These are phyloP conservation scores for Metellina segmentata DNA, from an alignment of 2,888 invertebrate genomes.

Conservation along the genomic window DNA sequence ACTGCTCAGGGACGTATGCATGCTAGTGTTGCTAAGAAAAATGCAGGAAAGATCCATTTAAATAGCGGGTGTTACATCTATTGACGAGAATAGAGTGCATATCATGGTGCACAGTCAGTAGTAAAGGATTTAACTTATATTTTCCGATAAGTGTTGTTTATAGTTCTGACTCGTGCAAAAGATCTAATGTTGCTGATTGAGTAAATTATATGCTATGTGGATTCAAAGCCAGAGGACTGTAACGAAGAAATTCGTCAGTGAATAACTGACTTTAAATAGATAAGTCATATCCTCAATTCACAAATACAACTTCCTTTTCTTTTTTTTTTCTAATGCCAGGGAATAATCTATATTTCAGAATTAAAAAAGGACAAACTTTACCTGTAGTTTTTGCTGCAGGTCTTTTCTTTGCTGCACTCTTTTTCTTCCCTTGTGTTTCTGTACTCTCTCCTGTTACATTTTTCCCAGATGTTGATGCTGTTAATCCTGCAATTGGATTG, in stretches of 20 bases:
- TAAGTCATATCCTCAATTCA: background rate
- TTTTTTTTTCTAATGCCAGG: background rate
- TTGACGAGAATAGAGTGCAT: too few relatives aligned
- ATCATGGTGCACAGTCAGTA: too few relatives aligned
- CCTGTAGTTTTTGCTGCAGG: slow-evolving; percentile 60
- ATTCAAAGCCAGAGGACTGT: background rate
- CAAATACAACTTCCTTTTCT: background rate
- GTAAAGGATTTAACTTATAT: too few relatives aligned
- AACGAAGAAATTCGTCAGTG: background rate
- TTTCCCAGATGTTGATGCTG: slow-evolving; percentile 25
- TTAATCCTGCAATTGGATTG: slow-evolving; percentile 16
- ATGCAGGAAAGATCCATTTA: too few relatives aligned
- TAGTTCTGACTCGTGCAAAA: background rate
- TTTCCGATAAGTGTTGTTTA: background rate
- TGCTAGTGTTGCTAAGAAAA: too few relatives aligned
- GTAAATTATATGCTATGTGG: background rate
- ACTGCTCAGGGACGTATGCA: too few relatives aligned
- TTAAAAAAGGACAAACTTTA: background rate
- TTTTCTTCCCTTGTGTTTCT: slow-evolving; percentile 56
- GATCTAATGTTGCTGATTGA: too few relatives aligned
- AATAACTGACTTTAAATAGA: background rate
- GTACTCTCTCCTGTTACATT: slow-evolving; percentile 11
- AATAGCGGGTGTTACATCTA: too few relatives aligned
- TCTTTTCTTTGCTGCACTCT: slow-evolving; percentile 64
- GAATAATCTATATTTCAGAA: background rate